Percentiles rank a stretch among this genome's conserved stretches.
phyloP scores from a whole-genome alignment of 1,140 invertebrate genomes.

The Eumeta japonica region DNA sequence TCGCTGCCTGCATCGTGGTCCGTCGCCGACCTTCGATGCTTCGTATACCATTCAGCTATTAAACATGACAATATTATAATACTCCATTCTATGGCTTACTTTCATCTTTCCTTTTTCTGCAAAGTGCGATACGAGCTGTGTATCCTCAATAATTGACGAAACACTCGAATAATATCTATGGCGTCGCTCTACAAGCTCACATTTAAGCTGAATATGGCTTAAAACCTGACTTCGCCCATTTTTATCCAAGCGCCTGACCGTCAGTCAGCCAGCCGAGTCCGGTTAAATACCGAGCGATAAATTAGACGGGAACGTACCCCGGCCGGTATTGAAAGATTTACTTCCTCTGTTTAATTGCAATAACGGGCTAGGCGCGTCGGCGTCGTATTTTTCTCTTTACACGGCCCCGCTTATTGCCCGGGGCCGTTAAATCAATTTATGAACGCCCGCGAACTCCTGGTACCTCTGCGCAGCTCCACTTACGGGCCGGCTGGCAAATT shows the following conservation, averaged over 20 bases:
- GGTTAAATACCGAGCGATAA: slow-evolving; percentile 55
- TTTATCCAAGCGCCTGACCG: not conserved
- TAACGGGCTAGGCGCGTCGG: slow-evolving; percentile 57
- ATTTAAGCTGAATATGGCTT: not conserved
- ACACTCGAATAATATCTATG: not conserved
- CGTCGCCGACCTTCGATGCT: no score
- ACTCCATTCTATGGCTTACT: no score
- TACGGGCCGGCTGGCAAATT: slow-evolving; percentile 41
- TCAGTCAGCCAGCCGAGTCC: slow-evolving; percentile 47
- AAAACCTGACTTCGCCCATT: not conserved
- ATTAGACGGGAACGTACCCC: slow-evolving; percentile 46
- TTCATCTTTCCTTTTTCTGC: not conserved
- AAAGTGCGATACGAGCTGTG: not conserved
- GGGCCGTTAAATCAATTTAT: slow-evolving; percentile 58
- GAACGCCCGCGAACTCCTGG: slow-evolving; percentile 53
- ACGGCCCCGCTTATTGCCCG: slow-evolving; percentile 56
- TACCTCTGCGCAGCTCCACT: slow-evolving; percentile 39
- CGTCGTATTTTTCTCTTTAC: slow-evolving; percentile 58
- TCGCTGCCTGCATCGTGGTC: no score
- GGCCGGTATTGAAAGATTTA: slow-evolving; percentile 58
- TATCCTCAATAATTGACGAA: not conserved
- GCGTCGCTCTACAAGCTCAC: not conserved
- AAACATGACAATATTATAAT: no score
- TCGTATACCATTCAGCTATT: no score
- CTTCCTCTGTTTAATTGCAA: slow-evolving; percentile 59